phyloP scores from a whole-genome alignment of 2,113 vertebrate genomes.

The Tachysurus vachellii region DNA sequence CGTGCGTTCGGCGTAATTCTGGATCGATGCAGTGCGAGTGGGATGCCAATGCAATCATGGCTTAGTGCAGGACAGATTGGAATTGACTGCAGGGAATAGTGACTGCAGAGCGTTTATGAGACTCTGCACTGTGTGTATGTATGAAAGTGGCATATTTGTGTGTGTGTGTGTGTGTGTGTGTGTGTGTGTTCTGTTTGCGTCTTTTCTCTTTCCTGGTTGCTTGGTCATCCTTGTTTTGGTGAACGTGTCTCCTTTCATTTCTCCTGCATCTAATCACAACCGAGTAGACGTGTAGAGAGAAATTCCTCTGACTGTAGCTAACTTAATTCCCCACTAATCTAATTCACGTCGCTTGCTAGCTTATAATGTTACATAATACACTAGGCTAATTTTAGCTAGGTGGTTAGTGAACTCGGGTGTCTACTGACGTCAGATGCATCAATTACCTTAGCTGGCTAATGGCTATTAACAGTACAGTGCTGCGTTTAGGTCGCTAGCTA shows the following conservation, averaged over 20 bases:
- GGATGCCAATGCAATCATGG: slow-evolving; percentile 27
- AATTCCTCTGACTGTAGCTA: not conserved
- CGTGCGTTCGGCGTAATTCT: slow-evolving; percentile 11
- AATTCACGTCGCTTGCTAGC: not conserved
- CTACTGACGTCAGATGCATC: not conserved
- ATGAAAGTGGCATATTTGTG: not conserved
- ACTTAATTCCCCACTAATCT: not conserved
- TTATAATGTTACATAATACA: not conserved
- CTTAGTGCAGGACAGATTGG: slow-evolving; percentile 22
- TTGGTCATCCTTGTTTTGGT: not conserved
- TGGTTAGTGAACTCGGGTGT: not conserved
- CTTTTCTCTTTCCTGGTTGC: not conserved
- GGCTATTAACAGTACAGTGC: not conserved
- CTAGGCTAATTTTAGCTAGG: not conserved
- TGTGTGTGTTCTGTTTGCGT: slow-evolving; percentile 7
- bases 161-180: slow-evolving; percentile 20
- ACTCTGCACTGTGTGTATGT: not conserved
- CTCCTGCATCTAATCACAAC: not conserved
- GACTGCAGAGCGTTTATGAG: not conserved
- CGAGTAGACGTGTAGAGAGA: not conserved
- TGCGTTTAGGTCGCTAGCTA: not conserved
- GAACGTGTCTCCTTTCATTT: not conserved
- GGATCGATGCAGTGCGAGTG: slow-evolving; percentile 19
- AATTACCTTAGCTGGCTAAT: not conserved
- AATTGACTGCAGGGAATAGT: slow-evolving; percentile 12